Evolutionary conservation across 2,888 invertebrate species (phyloP), one percentile per base, ranked within the genome.

Genomic region (Lapara coniferarum): DNA sequence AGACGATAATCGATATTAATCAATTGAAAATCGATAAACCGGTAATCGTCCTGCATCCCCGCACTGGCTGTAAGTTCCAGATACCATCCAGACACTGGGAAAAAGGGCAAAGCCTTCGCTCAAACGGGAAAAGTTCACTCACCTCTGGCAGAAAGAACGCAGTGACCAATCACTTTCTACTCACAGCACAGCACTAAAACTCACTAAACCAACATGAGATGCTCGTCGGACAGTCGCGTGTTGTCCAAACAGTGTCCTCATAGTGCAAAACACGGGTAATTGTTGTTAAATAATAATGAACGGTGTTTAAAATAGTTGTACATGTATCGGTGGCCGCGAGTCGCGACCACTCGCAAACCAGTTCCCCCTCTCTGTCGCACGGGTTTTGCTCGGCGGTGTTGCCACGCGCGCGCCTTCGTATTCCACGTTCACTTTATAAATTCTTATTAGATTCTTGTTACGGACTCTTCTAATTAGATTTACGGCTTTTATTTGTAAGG

Each of bases 361-460:
- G 86, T 87, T 87, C 80, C 86, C 87, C 84, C 77, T 90, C 92
- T 90, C 90, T 84, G 89, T 91, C 89, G 79, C 90, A 83, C 90
- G 73, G 67, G 76, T 77, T 81, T 78, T 77, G 77, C 75, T 75
- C 71, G 72, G 46, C 67, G 13, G 85, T 82, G 87, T 89, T 90
- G 87, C 89, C 86, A 82, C 72, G 70, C 71, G 66, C 73, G 69
- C 37, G 63, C 72, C 70, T 73, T 74, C 71, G 75, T 72, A 71
- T 68, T 66, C 58, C 63, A 46, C 16, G 49, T 44, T 59, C 8
- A 10, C 2, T 16, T 10, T 37, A 44, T 16, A 46, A 46, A 63
- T 46, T 59, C 68, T 66, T 58, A 66, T 73, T 74, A 12, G 72
- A 76, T 52, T 70, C 51, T 68, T 19, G 16, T 66, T 51, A 59